Conservation (phyloP, 2,797 vertebrate species). For the Lepilemur ruficaudatus region DNA sequence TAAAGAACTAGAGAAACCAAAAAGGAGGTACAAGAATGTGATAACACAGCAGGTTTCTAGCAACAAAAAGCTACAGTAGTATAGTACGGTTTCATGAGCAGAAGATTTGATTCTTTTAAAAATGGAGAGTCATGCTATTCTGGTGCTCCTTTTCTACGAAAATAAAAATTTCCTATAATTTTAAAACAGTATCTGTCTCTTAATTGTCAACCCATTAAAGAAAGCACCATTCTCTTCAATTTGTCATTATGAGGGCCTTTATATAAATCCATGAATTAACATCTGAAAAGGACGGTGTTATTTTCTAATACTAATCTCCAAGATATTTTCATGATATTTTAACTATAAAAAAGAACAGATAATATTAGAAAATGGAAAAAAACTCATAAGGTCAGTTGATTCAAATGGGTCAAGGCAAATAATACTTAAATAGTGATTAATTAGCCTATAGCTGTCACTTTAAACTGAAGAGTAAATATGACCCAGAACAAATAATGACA, state of each 20-base stretch:
- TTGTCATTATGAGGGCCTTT: background rate
- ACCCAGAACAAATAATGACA: background rate
- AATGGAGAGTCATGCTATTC: background rate
- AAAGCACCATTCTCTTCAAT: background rate
- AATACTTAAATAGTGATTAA: background rate
- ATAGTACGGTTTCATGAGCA: background rate
- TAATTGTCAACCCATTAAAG: background rate
- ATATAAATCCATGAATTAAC: background rate
- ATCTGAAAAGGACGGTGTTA: background rate
- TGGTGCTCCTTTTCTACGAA: background rate
- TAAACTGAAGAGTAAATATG: slow-evolving; percentile 12
- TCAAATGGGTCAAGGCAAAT: background rate
- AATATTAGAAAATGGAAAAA: background rate
- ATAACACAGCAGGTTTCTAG: background rate
- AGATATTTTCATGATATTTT: background rate
- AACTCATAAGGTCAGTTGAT: background rate
- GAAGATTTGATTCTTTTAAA: background rate
- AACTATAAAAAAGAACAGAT: background rate
- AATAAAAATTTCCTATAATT: background rate
- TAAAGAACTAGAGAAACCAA: background rate
- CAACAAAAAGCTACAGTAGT: background rate
- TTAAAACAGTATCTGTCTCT: background rate
- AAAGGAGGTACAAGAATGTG: background rate
- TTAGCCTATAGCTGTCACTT: background rate
- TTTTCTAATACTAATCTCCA: background rate